These are phyloP conservation scores for Blera fallax DNA, from an alignment of 2,888 invertebrate genomes.

Conservation along the genomic window DNA sequence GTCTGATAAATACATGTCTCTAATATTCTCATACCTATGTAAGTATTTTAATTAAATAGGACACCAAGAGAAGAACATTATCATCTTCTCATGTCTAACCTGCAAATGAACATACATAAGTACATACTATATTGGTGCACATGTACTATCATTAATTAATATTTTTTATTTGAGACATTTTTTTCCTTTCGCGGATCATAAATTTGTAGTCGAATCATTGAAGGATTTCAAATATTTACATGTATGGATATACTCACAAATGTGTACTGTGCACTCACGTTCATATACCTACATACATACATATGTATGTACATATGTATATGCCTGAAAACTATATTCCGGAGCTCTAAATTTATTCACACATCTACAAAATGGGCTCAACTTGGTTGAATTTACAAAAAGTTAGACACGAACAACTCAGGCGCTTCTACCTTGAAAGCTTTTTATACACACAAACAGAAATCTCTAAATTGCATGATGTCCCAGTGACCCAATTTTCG, in stretches of 20 bases:
- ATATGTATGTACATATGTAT: background rate
- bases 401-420: conserved; percentile 54
- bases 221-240: conserved; percentile 42
- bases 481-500: conserved; percentile 81
- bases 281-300: background rate
- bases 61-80: no score
- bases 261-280: background rate
- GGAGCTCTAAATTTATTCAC: conserved; percentile 42
- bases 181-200: conserved; percentile 7
- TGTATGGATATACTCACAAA: background rate
- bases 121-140: no score
- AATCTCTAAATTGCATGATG: conserved; percentile 78
- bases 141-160: background rate
- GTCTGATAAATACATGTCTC: no score
- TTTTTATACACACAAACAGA: conserved; percentile 63
- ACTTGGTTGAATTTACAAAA: conserved; percentile 25
- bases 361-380: conserved; percentile 39
- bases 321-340: conserved; percentile 4
- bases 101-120: background rate
- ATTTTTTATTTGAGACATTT: background rate
- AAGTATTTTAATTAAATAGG: no score
- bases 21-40: no score
- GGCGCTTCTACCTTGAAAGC: conserved; percentile 70
- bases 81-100: no score
- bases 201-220: conserved; percentile 42